Evolutionary conservation across 2,888 invertebrate species (phyloP), one percentile per base, ranked within the genome.

Genomic region (Drosophila parthenogenetica): DNA sequence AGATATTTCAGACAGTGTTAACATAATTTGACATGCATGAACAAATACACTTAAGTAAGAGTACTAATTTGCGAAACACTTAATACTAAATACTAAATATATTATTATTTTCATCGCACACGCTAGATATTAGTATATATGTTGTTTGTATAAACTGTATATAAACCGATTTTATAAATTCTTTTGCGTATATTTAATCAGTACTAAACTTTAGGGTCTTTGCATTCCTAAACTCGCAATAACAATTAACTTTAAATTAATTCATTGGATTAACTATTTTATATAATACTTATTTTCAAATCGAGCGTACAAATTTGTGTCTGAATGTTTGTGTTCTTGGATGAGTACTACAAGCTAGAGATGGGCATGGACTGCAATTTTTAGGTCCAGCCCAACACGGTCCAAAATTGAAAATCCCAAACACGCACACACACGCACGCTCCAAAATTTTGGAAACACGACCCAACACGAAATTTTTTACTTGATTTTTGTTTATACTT

Each of bases 141-240:
- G 16, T 48, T 29, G 29, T 57, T 45, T 55, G 57, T 53, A 55
- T 73, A 73, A 69, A 73, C 63, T 71, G 63, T 79, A 75, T 85
- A 77, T 86, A 83, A 82, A 83, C 83, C 83, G 81, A 79, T 83
- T 79, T 79, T 81, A 81, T 84, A 84, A 84, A 84, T 84, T 84
- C 87, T 62, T 79, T 78, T 84, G 77, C 72, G 77, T 83, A 84
- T 83, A 83, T 83, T 75, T 74, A 84, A 87, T 84, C 83, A 84
- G 83, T 84, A 81, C 83, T 84, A 87, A 77, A 69, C 45, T 57
- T 79, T 66, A 61, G 74, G 73, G 49, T 64, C 29, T 8, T 54
- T 66, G 55, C 63, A 65, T 63, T 53, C 71, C 68, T 74, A 70
- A 81, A 79, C 64, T 79, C 73, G 71, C 74, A 77, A 79, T 71